Evolutionary conservation across 92 coral and sea anemone species (phyloP).

Genomic region (Porites lobata): DNA sequence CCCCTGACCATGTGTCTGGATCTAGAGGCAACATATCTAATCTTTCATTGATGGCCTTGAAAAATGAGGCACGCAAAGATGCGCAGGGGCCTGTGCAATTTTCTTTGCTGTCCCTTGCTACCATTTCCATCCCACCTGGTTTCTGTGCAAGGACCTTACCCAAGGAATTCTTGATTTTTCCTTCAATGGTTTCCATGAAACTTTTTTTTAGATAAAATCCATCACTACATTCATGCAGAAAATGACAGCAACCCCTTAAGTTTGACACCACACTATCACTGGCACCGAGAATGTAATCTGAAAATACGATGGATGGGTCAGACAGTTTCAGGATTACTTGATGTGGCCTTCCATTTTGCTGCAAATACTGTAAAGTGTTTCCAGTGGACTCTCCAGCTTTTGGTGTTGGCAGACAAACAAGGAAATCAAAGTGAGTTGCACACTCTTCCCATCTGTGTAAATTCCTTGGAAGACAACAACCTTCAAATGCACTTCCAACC

Average conservation of each 20-base stretch:
- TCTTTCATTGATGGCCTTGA: conserved; percentile 16
- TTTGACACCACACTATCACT: neutral
- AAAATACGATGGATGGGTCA: conserved; percentile 3
- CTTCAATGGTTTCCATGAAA: conserved; percentile 38
- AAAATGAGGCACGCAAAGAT: conserved; percentile 27
- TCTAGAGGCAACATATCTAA: conserved; percentile 38
- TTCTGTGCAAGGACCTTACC: conserved; percentile 13
- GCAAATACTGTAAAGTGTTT: conserved; percentile 13
- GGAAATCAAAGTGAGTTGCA: conserved; percentile 35
- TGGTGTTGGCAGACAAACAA: conserved; percentile 11
- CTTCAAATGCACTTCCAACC: conserved; percentile 50
- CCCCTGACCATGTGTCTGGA: conserved; percentile 44
- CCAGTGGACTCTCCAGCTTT: conserved; percentile 18
- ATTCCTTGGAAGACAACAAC: conserved; percentile 36
- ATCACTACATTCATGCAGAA: neutral
- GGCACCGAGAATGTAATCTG: neutral
- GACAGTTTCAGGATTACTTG: conserved; percentile 8
- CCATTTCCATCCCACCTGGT: conserved; percentile 50
- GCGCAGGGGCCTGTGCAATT: neutral
- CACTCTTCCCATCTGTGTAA: neutral
- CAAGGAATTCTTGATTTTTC: conserved; percentile 2
- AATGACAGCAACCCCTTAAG: neutral
- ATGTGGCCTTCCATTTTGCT: neutral
- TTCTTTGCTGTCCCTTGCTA: neutral
- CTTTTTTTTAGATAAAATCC: neutral